Conservation (phyloP, 2,797 vertebrate genomes). For the Taenioides sp. region DNA sequence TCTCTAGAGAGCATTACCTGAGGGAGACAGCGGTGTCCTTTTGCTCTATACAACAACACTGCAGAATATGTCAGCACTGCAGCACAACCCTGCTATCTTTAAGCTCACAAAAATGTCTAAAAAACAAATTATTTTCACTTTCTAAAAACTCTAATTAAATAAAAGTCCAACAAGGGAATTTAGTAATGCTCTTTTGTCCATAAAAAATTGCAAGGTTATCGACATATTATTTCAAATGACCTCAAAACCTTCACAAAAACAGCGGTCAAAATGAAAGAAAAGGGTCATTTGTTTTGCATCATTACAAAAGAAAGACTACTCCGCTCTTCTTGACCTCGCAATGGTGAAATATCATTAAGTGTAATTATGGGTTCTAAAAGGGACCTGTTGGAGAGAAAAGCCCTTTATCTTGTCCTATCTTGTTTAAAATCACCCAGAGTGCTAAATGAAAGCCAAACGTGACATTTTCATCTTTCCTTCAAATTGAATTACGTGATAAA, state of each 20-base stretch:
- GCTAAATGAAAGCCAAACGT: conserved; percentile 29
- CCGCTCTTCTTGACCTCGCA: conserved; percentile 20
- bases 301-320: conserved; percentile 19
- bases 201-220: neutral
- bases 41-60: conserved; percentile 32
- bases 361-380: conserved; percentile 9
- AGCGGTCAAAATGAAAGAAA: conserved; percentile 7
- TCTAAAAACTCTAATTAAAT: conserved; percentile 1
- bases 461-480: conserved; percentile 20
- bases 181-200: neutral
- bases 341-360: conserved; percentile 18
- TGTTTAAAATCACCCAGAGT: conserved; percentile 24
- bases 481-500: conserved; percentile 23
- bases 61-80: conserved; percentile 32
- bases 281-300: conserved; percentile 25
- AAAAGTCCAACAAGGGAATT: conserved; percentile 2
- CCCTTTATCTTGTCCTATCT: conserved; percentile 30
- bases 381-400: conserved; percentile 7
- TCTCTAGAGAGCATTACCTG: conserved; percentile 42
- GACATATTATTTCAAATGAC: conserved; percentile 3
- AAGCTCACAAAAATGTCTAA: neutral
- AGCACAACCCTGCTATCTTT: neutral
- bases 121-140: neutral
- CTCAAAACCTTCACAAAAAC: neutral
- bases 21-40: conserved; percentile 38